A percentile compares a stretch with the other conserved stretches of the same genome.
Evolutionary conservation across 37 sponge, comb jelly and placozoan genomes (phyloP).

Genomic region (Eunapius fragilis): DNA sequence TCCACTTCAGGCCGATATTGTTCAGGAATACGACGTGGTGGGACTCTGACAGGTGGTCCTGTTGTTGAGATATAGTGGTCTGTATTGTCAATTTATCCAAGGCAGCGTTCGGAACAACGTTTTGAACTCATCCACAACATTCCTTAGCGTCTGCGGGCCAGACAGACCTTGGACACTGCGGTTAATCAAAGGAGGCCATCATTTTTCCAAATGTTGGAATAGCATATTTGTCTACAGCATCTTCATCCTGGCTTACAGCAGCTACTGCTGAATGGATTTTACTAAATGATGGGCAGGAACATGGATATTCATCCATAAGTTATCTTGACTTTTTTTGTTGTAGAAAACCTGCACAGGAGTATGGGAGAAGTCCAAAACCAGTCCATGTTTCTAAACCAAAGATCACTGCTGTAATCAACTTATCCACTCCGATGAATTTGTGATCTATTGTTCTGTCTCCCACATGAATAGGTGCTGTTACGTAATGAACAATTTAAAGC

Average conservation of each 20-base stretch:
- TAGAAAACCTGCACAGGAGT: neutral
- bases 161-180: slow-evolving; percentile 5
- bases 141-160: too few relatives aligned
- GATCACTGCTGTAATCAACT: slow-evolving; percentile 51
- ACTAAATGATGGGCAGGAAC: neutral
- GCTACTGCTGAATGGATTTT: too few relatives aligned
- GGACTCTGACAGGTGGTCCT: slow-evolving; percentile 40
- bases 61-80: slow-evolving; percentile 41
- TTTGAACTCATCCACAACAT: slow-evolving; percentile 18
- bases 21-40: too few relatives aligned
- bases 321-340: neutral
- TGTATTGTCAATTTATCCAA: slow-evolving; percentile 32
- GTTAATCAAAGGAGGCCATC: slow-evolving; percentile 11
- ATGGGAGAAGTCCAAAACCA: too few relatives aligned
- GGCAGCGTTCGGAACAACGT: too few relatives aligned
- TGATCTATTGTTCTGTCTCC: neutral
- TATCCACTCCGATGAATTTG: slow-evolving; percentile 27
- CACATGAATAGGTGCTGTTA: neutral
- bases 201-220: slow-evolving; percentile 25
- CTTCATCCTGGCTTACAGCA: too few relatives aligned
- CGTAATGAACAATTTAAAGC: neutral
- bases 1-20: too few relatives aligned
- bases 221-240: too few relatives aligned
- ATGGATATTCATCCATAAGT: too few relatives aligned
- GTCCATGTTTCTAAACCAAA: slow-evolving; percentile 54